Conservation (phyloP, 2,888 invertebrate species). For the Nomada goodeniana region DNA sequence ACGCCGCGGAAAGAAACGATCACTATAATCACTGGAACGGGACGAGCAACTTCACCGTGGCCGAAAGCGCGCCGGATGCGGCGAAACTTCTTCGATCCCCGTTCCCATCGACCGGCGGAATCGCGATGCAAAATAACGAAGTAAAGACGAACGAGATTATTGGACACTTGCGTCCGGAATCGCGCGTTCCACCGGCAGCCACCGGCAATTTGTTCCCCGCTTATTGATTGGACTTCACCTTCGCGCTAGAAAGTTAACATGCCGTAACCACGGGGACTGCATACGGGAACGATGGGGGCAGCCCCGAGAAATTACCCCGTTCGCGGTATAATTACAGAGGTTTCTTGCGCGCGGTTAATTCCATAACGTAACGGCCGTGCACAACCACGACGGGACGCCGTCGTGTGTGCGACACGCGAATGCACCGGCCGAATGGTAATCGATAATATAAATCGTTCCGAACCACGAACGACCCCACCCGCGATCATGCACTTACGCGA, state of each 20-base stretch:
- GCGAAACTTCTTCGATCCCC: conserved; percentile 12
- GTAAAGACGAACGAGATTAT: neutral
- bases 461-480: neutral
- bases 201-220: conserved; percentile 51
- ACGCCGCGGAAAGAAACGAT: conserved; percentile 2
- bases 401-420: neutral
- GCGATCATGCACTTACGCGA: neutral
- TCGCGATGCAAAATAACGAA: no score
- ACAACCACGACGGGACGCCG: neutral
- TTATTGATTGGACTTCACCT: conserved; percentile 56
- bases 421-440: neutral
- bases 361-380: conserved; percentile 21
- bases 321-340: conserved; percentile 57
- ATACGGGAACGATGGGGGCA: conserved; percentile 59
- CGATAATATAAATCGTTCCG: neutral
- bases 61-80: neutral
- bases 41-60: conserved; percentile 6
- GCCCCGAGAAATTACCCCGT: conserved; percentile 55
- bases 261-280: conserved; percentile 44
- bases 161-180: conserved; percentile 3
- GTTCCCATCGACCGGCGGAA: neutral
- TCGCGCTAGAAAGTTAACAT: conserved; percentile 61
- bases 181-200: conserved; percentile 8
- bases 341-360: conserved; percentile 33
- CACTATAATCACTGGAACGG: conserved; percentile 13